These are phyloP conservation scores for Hoplodrina ambigua DNA, from an alignment of 2,888 invertebrate species.

Conservation along the genomic window DNA sequence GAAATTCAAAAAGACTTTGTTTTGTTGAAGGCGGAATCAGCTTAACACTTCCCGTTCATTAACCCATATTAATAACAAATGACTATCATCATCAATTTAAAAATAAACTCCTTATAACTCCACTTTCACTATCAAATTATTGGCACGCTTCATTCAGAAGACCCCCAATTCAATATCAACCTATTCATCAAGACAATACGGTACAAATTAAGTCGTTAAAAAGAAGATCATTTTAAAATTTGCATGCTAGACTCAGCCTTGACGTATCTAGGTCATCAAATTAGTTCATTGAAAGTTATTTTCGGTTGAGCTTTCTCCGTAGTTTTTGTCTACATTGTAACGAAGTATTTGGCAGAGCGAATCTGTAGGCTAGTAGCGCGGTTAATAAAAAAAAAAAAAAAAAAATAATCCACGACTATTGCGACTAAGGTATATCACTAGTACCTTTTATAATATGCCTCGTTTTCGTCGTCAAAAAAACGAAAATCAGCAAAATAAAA, in stretches of 20 bases:
- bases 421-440: too few species aligned
- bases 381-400: too few species aligned
- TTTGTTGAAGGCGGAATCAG: too few species aligned
- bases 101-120: slow-evolving; percentile 46
- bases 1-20: too few species aligned
- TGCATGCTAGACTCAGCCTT: slow-evolving; percentile 40
- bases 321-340: slow-evolving; percentile 38
- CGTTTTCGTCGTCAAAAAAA: too few species aligned
- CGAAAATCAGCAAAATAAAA: too few species aligned
- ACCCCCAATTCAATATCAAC: slow-evolving; percentile 23
- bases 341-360: slow-evolving; percentile 15
- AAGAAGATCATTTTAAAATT: slow-evolving; percentile 25
- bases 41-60: slow-evolving; percentile 16
- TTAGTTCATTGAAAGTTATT: slow-evolving; percentile 53
- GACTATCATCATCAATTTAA: slow-evolving; percentile 19
- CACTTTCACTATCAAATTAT: slow-evolving; percentile 59
- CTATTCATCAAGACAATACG: slow-evolving; percentile 21
- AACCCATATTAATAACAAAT: slow-evolving; percentile 46
- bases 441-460: too few species aligned
- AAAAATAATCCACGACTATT: too few species aligned
- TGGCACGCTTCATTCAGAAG: slow-evolving; percentile 43
- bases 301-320: slow-evolving; percentile 44
- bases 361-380: slow-evolving; percentile 4
- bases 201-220: slow-evolving; percentile 34
- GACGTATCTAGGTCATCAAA: slow-evolving; percentile 54